Conservation (phyloP, 2,113 vertebrate species). For the Paramormyrops kingsleyae region DNA sequence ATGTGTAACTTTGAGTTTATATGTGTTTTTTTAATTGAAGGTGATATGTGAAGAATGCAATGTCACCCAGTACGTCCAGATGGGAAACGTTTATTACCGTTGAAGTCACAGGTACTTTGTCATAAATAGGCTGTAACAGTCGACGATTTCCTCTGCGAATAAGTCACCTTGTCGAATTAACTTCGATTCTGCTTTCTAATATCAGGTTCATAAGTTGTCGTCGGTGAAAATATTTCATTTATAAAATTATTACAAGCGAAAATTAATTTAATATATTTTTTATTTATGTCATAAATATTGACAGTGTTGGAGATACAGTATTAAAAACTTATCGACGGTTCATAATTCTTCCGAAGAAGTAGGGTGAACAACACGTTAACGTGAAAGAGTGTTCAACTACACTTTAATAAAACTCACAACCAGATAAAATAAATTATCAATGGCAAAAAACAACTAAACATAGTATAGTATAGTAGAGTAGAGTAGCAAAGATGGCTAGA, state of each 20-base stretch:
- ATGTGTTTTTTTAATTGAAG: neutral
- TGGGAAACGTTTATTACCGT: neutral
- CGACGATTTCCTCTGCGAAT: neutral
- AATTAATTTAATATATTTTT: neutral
- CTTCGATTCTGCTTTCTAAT: neutral
- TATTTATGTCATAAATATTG: neutral
- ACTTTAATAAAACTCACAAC: neutral
- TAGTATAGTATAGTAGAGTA: neutral
- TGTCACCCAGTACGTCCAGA: neutral
- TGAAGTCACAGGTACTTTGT: neutral
- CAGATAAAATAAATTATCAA: neutral
- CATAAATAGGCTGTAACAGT: neutral
- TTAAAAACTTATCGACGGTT: neutral
- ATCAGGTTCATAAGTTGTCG: neutral
- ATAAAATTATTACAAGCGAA: neutral
- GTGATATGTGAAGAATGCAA: neutral
- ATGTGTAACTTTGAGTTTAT: neutral
- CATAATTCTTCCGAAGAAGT: neutral
- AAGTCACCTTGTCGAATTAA: neutral
- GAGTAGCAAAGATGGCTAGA: neutral
- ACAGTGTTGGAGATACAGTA: neutral
- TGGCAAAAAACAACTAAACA: neutral
- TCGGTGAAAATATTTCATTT: neutral
- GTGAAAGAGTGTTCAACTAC: neutral
- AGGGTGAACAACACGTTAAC: neutral